Base-by-base conservation (phyloP, 2,888 invertebrate species). In the Mimachlamys varia region DNA sequence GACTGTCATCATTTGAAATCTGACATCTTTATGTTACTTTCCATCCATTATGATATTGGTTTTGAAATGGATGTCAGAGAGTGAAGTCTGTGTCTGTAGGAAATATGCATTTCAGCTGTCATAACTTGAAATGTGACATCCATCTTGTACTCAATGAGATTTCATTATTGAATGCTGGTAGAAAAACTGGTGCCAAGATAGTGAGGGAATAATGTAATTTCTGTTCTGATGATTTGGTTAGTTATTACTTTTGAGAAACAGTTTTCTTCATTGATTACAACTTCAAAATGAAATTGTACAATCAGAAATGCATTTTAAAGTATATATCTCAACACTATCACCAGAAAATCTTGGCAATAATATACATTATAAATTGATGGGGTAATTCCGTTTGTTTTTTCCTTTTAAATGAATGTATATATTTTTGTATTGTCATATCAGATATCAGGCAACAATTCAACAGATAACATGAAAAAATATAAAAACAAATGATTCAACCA, bases 171-270 rank as follows among this genome's bases (percentile, higher is more conserved):
- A 76, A 62, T 22, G n/a, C n/a, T n/a, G 62, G 62, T n/a, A 27
- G 62, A 53, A 53, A 58, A 58, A 58, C 58, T 58, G 22, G n/a
- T 58, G 58, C 58, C 58, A 58, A 58, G 58, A 58, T 58, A 58
- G 58, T 22, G 10, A 58, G 22, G 7, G 19, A 58, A 10, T 22
- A 19, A 53, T 53, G 53, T 58, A 58, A 58, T 58, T 58, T 22
- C 19, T 58, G 58, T 58, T 58, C 22, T 58, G 19, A 58, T 58
- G 58, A 22, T 22, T 3, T 58, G 22, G 53, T 53, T 53, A 19
- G 19, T 2, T n/a, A n/a, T 17, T 17, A 22, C 19, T 22, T 19
- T n/a, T 53, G 53, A 53, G 53, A 58, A 19, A 19, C 22, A 19
- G 1, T 22, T 58, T 22, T 58, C 58, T 3, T 7, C 22, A 58